Evolutionary conservation across 2,888 invertebrate species (phyloP).

Genomic region (Aquatica leii): DNA sequence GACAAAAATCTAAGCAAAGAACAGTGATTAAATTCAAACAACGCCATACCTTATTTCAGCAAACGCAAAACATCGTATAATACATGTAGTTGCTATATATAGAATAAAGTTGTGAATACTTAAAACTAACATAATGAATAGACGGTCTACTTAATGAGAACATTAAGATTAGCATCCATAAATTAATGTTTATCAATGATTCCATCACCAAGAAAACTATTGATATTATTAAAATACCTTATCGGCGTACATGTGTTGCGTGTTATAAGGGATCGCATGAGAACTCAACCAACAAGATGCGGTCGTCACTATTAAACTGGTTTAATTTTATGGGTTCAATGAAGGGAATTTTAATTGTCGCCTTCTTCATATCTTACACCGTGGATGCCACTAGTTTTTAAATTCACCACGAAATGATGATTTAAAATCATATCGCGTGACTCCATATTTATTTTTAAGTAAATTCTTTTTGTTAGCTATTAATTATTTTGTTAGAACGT

Average conservation of each 20-base stretch:
- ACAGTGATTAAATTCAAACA: no score
- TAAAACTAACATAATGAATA: neutral
- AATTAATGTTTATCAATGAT: slow-evolving; percentile 41
- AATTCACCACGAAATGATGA: slow-evolving; percentile 28
- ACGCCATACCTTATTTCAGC: no score
- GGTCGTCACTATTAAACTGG: slow-evolving; percentile 17
- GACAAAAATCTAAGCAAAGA: no score
- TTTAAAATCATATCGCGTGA: slow-evolving; percentile 25
- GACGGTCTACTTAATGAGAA: slow-evolving; percentile 10
- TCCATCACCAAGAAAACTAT: slow-evolving; percentile 35
- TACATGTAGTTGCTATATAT: no score
- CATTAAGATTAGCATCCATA: slow-evolving; percentile 43
- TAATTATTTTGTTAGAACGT: neutral
- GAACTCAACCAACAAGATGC: slow-evolving; percentile 22
- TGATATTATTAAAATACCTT: slow-evolving; percentile 29
- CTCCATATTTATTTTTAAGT: neutral
- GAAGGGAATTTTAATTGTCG: slow-evolving; percentile 42
- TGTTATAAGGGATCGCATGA: slow-evolving; percentile 33
- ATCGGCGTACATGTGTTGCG: slow-evolving; percentile 24
- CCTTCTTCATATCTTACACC: slow-evolving; percentile 25
- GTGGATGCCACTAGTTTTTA: slow-evolving; percentile 26
- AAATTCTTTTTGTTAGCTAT: neutral
- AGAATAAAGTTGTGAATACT: neutral
- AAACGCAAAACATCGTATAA: no score
- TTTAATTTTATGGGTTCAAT: slow-evolving; percentile 35